Evolutionary conservation across 2,797 vertebrate species (phyloP).

Genomic region (Anas bernieri): DNA sequence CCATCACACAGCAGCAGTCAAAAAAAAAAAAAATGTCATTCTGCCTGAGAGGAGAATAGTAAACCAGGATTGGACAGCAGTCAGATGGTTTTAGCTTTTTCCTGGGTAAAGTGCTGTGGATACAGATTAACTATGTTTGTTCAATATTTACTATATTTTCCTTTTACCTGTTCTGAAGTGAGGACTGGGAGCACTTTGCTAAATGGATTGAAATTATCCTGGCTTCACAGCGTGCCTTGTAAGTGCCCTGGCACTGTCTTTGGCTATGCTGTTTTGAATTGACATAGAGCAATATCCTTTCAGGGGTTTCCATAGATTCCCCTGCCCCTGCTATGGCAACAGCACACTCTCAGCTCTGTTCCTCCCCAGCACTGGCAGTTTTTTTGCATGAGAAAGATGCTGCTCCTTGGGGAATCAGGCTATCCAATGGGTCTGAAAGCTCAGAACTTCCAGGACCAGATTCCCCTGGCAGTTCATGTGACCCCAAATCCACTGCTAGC

Average conservation of each 20-base stretch:
- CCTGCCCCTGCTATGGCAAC: constrained; percentile 47
- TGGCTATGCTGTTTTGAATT: not conserved
- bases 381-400: not conserved
- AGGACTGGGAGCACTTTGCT: constrained; percentile 63
- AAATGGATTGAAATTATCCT: constrained; percentile 69
- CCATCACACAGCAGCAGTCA: not conserved
- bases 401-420: not conserved
- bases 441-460: not conserved
- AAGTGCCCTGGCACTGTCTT: constrained; percentile 33
- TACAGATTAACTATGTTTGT: constrained; percentile 49
- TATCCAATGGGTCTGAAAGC: not conserved
- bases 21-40: not conserved
- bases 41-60: constrained; percentile 11
- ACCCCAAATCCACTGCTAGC: not conserved
- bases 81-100: not conserved
- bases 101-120: constrained; percentile 7
- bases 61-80: not conserved
- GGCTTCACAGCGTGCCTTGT: not conserved
- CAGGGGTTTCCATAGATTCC: constrained; percentile 64
- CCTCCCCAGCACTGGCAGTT: not conserved
- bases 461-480: not conserved
- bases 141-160: constrained; percentile 51
- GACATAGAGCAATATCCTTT: constrained; percentile 19
- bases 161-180: constrained; percentile 13
- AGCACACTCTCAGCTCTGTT: constrained; percentile 16